Base-by-base conservation (phyloP, 2,797 vertebrate genomes). In the Hemitrygon akajei region DNA sequence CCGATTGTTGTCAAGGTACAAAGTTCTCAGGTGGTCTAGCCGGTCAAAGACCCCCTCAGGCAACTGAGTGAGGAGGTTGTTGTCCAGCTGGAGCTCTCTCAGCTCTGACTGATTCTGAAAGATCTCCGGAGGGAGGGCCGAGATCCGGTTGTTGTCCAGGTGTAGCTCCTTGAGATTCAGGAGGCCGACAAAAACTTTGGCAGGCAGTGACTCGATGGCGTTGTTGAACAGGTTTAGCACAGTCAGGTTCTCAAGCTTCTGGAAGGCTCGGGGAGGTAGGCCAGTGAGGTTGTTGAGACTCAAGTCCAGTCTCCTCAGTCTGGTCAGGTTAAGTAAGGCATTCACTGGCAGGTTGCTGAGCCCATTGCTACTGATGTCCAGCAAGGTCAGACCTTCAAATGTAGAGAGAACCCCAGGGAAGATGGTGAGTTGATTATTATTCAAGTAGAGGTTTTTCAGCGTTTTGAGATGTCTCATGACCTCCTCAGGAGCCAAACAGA, bases 211-310 rank as follows among this genome's bases (percentile, higher is more conserved):
- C 4, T 18, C 94, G 71, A 97, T 94, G 0, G 20, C 47, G 94
- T 97, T 97, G 56, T 94, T 94, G 94, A 95, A 97, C 40, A 97
- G 93, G 94, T 96, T 95, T 3, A 97, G 96, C 0, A 22, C 27
- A 27, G 94, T 11, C 0, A 97, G 95, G 73, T 93, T 95, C 18
- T 40, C 56, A n/a, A 96, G 94, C 87, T 94, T 93, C 2, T 71
- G 69, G 94, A 97, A 97, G 12, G 94, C 80, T 0, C 89, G 4
- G 0, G 94, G 63, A 0, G 95, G 94, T 58, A 97, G 95, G 18
- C 89, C 94, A 27, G 94, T 77, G 40, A 97, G 66, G 25, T 94
- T 89, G 94, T 96, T 97, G 40, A 7, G 37, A 79, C 95, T 96
- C 93, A 97, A 93, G 93, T 96, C 95, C 93, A 97, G 94, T 30